These are phyloP conservation scores for Hippoglossus hippoglossus DNA, from an alignment of 2,797 vertebrate species.

Conservation along the genomic window DNA sequence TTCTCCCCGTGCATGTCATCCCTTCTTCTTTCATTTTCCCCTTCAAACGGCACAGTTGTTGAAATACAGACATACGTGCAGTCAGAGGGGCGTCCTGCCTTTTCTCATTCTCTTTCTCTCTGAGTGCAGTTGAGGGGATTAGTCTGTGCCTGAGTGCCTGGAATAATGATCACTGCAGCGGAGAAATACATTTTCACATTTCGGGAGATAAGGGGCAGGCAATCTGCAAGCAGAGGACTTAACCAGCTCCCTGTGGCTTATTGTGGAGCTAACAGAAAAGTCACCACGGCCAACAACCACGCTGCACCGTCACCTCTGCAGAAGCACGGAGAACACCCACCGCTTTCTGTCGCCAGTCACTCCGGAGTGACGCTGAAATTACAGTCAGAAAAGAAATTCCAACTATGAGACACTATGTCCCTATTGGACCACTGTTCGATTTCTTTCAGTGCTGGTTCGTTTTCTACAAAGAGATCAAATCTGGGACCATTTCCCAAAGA, in stretches of 20 bases:
- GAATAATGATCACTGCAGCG: slow-evolving; percentile 84
- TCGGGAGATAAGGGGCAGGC: slow-evolving; percentile 80
- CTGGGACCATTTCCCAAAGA: slow-evolving; percentile 36
- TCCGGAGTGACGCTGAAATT: slow-evolving; percentile 27
- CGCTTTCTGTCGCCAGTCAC: slow-evolving; percentile 25
- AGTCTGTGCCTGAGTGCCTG: slow-evolving; percentile 79
- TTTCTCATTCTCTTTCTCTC: slow-evolving; percentile 65
- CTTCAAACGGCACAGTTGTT: slow-evolving; percentile 52
- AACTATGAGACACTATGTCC: slow-evolving; percentile 9
- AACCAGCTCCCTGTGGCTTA: slow-evolving; percentile 77
- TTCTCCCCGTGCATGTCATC: slow-evolving; percentile 45
- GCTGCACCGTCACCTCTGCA: slow-evolving; percentile 19
- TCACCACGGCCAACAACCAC: slow-evolving; percentile 49
- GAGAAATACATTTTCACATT: slow-evolving; percentile 83
- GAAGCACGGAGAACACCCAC: slow-evolving; percentile 30
- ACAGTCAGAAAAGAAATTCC: slow-evolving; percentile 11
- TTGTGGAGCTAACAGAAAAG: slow-evolving; percentile 68
- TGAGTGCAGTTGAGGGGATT: slow-evolving; percentile 77
- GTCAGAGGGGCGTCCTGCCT: slow-evolving; percentile 57
- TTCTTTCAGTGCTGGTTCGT: slow-evolving; percentile 32
- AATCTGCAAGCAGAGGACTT: slow-evolving; percentile 80
- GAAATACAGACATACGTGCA: slow-evolving; percentile 72
- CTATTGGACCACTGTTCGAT: slow-evolving; percentile 17
- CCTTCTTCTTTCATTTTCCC: slow-evolving; percentile 18
- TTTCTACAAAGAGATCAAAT: slow-evolving; percentile 48